Evolutionary conservation across 2,113 vertebrate genomes (phyloP).

Genomic region (Cyphomyrus plagiostoma): DNA sequence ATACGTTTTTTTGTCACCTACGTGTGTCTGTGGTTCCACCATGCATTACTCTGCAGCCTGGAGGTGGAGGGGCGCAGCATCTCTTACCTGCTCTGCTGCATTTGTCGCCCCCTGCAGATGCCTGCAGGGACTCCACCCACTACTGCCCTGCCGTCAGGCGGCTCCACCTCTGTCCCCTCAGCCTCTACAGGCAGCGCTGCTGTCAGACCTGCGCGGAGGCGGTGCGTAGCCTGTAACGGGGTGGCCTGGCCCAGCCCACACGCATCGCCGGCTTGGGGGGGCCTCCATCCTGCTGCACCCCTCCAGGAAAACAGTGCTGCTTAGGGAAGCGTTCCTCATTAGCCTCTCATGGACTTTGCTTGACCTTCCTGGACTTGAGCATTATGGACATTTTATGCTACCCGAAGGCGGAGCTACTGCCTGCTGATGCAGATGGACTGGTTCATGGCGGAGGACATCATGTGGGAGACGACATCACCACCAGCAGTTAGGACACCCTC

Average conservation of each 20-base stretch:
- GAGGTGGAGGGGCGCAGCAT: too few relatives aligned
- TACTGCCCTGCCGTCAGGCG: conserved; percentile 74
- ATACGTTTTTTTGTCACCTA: background rate
- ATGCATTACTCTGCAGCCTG: background rate
- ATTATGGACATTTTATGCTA: background rate
- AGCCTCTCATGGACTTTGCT: background rate
- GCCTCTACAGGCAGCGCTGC: conserved; percentile 71
- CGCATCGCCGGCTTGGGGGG: background rate
- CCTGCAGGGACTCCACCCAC: conserved; percentile 72
- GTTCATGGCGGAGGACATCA: background rate
- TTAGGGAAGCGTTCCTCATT: background rate
- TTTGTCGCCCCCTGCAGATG: conserved; percentile 55
- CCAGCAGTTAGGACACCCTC: background rate
- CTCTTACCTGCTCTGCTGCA: conserved; percentile 18
- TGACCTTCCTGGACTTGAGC: background rate
- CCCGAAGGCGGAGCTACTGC: background rate
- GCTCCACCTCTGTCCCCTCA: conserved; percentile 68
- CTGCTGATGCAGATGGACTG: background rate
- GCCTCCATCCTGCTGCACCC: background rate
- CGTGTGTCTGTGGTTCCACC: background rate
- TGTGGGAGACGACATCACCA: background rate
- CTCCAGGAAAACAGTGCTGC: background rate
- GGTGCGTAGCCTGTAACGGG: conserved; percentile 36
- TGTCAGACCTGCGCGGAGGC: conserved; percentile 63
- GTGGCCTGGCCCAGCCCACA: background rate